Evolutionary conservation across 1,140 invertebrate genomes (phyloP), one percentile per base, ranked within the genome.

Genomic region (Varroa destructor): DNA sequence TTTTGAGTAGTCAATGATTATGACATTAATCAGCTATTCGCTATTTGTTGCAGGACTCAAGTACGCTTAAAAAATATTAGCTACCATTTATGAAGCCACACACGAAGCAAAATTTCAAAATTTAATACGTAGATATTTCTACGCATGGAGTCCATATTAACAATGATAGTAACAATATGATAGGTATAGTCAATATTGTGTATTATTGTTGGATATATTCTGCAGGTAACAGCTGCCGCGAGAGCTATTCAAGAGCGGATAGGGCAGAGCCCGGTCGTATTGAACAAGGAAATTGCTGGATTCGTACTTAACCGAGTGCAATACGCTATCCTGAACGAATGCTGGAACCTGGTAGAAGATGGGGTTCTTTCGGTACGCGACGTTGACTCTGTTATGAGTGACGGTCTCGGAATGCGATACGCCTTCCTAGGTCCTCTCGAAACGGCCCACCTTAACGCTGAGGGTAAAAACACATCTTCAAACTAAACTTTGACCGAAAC

Each of bases 301-400:
- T 98, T 98, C 79, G 90, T 87, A 1, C 81, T 95, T 0, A 97
- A 97, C 78, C 85, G 94, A 78, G 88, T 98, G 74, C 95, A 98
- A 85, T 97, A 95, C 80, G 90, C 91, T 6, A 89, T 97, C 75
- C 81, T 97, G 40, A 92, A 94, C 78, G 94, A 97, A 82, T 87
- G 87, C 0, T 97, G 89, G 88, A 85, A 88, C 76, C 81, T 97
- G 71, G 89, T 96, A 0, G 83, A 85, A n/a, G 87, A 88, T 73
- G 88, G 87, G 46, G 82, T 96, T 8, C 80, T 97, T 37, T 85
- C 86, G 77, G 91, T 91, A 0, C 85, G 88, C 75, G 94, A 97
- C 78, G 84, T 96, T 42, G 93, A 97, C 75, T 88, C 86, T 75
- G 90, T 97, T 0, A 96, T 97, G 85, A 90, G 87, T 14, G 89